Evolutionary conservation across 2,797 vertebrate species (phyloP).

Genomic region (Lepidocolaptes lacrymiger): DNA sequence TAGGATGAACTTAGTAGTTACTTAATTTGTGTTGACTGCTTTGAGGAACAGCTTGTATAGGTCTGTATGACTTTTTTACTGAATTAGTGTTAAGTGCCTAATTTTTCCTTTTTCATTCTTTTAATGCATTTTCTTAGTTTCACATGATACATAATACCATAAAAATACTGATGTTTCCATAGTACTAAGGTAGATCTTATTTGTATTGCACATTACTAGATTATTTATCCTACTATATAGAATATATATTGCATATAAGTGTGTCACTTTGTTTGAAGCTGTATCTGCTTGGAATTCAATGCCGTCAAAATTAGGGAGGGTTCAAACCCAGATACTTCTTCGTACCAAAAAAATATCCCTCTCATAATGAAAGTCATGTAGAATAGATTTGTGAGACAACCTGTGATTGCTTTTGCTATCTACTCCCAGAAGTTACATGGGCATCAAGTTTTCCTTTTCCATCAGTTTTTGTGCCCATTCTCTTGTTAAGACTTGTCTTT

Average conservation of each 20-base stretch:
- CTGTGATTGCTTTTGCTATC: not conserved
- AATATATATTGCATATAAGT: not conserved
- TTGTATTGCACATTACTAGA: not conserved
- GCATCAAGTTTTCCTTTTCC: not conserved
- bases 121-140: not conserved
- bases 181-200: not conserved
- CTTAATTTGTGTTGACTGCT: not conserved
- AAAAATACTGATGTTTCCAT: not conserved
- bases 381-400: not conserved
- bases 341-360: not conserved
- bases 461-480: not conserved
- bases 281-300: not conserved
- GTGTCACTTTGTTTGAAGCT: not conserved
- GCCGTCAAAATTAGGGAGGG: not conserved
- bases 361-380: not conserved
- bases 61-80: not conserved
- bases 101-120: not conserved
- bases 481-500: not conserved
- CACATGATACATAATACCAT: not conserved
- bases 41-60: not conserved
- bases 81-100: not conserved
- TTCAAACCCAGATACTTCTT: not conserved
- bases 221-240: not conserved
- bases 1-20: not conserved
- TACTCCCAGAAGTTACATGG: not conserved